Evolutionary conservation across 2,797 vertebrate species (phyloP).

Genomic region (Poeciliopsis paucimaculata): DNA sequence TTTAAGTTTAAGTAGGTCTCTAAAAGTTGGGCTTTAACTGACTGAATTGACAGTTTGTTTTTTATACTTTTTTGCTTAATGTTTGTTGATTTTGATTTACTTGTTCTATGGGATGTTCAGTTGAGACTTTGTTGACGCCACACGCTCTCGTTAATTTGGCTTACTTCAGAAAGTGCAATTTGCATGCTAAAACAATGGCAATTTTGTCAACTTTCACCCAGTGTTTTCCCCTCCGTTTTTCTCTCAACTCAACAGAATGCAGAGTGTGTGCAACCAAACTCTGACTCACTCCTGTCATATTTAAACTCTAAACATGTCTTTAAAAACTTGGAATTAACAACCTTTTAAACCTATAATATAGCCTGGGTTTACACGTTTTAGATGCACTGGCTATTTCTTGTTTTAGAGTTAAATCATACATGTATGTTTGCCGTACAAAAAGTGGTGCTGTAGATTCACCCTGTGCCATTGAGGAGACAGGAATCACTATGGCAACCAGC

Average conservation of each 20-base stretch:
- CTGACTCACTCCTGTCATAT: neutral
- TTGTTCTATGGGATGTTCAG: neutral
- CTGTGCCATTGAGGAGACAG: neutral
- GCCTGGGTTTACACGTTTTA: neutral
- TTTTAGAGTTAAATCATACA: neutral
- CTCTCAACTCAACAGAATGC: neutral
- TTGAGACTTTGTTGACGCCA: neutral
- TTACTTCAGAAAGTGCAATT: neutral
- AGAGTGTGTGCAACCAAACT: neutral
- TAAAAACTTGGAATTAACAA: neutral
- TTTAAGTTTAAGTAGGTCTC: neutral
- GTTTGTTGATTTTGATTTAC: too few relatives aligned
- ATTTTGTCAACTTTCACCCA: neutral
- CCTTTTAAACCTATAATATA: neutral
- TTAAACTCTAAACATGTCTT: neutral
- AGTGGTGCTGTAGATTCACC: neutral
- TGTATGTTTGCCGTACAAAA: neutral
- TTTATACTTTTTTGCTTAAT: too few relatives aligned
- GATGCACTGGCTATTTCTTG: neutral
- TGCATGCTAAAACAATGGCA: neutral
- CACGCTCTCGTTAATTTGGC: neutral
- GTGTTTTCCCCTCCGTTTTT: neutral
- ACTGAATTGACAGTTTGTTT: neutral
- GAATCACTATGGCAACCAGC: neutral
- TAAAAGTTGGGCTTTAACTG: neutral